Base-by-base conservation (phyloP, 2,113 vertebrate genomes). In the Malurus elegans region DNA sequence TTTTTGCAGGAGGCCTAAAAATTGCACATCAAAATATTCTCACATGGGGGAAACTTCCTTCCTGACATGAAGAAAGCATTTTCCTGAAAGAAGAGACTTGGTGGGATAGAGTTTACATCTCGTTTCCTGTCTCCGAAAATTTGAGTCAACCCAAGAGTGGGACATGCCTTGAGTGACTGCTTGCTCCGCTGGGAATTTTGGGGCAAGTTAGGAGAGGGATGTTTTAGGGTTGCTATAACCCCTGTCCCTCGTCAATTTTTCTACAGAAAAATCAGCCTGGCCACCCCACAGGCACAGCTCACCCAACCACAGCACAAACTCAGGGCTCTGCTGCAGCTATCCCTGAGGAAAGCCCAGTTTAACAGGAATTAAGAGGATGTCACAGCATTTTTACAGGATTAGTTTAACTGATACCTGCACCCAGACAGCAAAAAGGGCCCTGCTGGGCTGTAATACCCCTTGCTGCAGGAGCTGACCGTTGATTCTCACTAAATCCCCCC, bases 341-440 rank as follows among this genome's bases (percentile, higher is more conserved):
- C 72, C 72, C 80, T 18, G 20, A 83, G 47, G 28, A 50, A 91
- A 95, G 56, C 16, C 45, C 1, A 4, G 47, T 70, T 91, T 80
- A 86, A 57, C 86, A 79, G 56, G 69, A 83, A 69, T 83, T 95
- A 76, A 78, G 69, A 89, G 80, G 90, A 74, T 91, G 62, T 86
- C 81, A 38, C 23, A 74, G 51, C 18, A 50, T 71, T 95, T 91
- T 62, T 84, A 81, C 31, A 51, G 73, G 60, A 84, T 92, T 91
- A 54, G 16, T 76, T 73, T 44, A 79, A 65, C 62, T 45, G 72
- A 54, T 69, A 58, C 18, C 38, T 78, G 58, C 42, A 58, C 60
- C 60, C 72, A 66, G 60, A 40, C 13, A 83, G 54, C 2, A 4
- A 23, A 0, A 23, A 94, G 44, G 40, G 32, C 32, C 23, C 38